A percentile compares a stretch with the other conserved stretches of the same genome.
Conservation (phyloP, 53 echinoderm and acorn worm species). For the Actinopyga echinites region DNA sequence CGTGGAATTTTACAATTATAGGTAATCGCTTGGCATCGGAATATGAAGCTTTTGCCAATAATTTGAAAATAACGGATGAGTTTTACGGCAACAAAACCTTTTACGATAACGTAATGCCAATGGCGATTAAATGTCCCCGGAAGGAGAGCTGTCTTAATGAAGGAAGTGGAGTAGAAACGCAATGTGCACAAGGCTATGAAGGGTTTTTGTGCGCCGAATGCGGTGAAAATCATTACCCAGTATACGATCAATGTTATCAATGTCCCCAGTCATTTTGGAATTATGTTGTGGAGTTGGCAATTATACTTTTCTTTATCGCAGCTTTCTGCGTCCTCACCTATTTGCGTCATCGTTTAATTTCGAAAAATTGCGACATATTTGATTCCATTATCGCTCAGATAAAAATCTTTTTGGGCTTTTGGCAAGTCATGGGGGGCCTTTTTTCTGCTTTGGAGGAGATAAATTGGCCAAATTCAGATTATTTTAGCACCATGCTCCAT, state of each 20-base stretch:
- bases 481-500: background rate
- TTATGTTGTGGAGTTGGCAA: background rate
- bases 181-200: background rate
- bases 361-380: background rate
- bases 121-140: background rate
- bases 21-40: background rate
- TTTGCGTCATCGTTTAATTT: background rate
- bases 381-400: conserved; percentile 7
- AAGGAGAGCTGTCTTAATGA: background rate
- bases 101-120: background rate
- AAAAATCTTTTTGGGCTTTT: conserved; percentile 9
- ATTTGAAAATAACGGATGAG: background rate
- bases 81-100: background rate
- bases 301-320: background rate
- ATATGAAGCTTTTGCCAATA: too few species aligned
- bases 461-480: background rate
- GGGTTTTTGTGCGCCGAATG: conserved; percentile 3
- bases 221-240: background rate
- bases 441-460: conserved; percentile 12
- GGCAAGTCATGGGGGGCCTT: conserved; percentile 6
- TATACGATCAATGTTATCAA: background rate
- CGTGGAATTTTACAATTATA: conserved; percentile 8
- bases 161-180: background rate
- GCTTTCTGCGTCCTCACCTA: background rate
- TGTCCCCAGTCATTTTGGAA: background rate